Base-by-base conservation (phyloP, 92 coral and sea anemone genomes). In the Porites divaricata region DNA sequence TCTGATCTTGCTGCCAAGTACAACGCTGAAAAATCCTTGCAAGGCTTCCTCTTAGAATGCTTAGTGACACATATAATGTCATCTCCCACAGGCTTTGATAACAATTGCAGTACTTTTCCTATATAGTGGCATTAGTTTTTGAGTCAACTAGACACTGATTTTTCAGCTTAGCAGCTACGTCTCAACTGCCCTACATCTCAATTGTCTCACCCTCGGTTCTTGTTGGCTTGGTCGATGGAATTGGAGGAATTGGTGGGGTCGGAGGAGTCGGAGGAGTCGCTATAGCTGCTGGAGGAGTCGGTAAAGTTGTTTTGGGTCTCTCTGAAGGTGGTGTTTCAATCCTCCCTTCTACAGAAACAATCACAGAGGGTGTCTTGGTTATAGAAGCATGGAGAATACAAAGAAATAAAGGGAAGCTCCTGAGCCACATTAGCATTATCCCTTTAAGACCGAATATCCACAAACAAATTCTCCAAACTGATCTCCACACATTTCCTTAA, bases 41-140 rank as follows among this genome's bases (percentile, higher is more conserved):
- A 6, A 26, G 11, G 4, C 28, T 25, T 2, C 16, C 12, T 23
- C 9, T 19, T 17, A 7, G 16, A 51, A 20, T 49, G 17, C 90
- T 56, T 90, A 90, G 91, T 91, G 45, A 62, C 83, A 59, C 94
- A 91, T 25, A 54, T 71, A 58, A 59, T 62, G 66, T 92, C 94
- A 88, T 91, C 87, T 23, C 94, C 94, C 67, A 86, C 83, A 66
- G 71, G 87, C 94, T 91, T 68, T 63, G 35, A 26, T 70, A 77
- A 25, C 91, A 87, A 41, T 25, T 67, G 62, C 89, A 91, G 17
- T 80, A 9, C 83, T 66, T 14, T 14, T 50, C 6, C 50, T 65
- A 51, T 67, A 50, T 79, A 64, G 21, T 8, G 83, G 67, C 9
- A 63, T 50, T 64, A 53, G 45, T 21, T 79, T 79, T 62, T 41